A percentile compares a stretch with the other conserved stretches of the same genome.
These are phyloP conservation scores for Polypterus senegalus DNA, from an alignment of 2,113 vertebrate genomes.

Conservation along the genomic window DNA sequence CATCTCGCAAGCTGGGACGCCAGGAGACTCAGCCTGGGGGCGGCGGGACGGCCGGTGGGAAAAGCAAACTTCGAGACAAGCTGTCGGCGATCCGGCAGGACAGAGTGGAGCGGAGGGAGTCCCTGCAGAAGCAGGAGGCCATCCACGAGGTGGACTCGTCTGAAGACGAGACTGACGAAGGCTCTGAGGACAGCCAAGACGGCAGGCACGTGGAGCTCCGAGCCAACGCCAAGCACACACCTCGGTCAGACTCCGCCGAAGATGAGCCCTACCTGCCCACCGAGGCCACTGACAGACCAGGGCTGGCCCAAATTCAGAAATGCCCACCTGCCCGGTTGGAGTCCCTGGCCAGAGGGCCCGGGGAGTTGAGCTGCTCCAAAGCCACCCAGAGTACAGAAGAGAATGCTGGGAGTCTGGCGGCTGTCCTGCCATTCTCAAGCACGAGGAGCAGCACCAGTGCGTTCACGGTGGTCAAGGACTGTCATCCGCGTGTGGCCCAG, in stretches of 20 bases:
- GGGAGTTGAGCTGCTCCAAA: constrained; percentile 19
- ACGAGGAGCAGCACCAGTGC: too few relatives aligned
- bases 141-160: constrained; percentile 92
- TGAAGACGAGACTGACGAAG: constrained; percentile 84
- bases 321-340: constrained; percentile 21
- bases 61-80: constrained; percentile 59
- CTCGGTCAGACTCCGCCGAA: constrained; percentile 29
- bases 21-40: constrained; percentile 36
- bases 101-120: constrained; percentile 79
- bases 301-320: constrained; percentile 28
- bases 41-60: constrained; percentile 27
- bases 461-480: not conserved
- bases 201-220: constrained; percentile 37
- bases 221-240: constrained; percentile 10
- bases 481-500: not conserved
- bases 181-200: constrained; percentile 74
- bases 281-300: constrained; percentile 37
- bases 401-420: too few relatives aligned
- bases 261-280: constrained; percentile 49
- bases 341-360: constrained; percentile 30
- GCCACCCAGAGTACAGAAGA: not conserved
- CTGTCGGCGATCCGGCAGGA: constrained; percentile 79
- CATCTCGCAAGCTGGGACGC: constrained; percentile 63
- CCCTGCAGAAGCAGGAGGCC: constrained; percentile 89
- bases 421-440: too few relatives aligned